phyloP scores from a whole-genome alignment of 2,888 invertebrate species.

The Molanna angustata region DNA sequence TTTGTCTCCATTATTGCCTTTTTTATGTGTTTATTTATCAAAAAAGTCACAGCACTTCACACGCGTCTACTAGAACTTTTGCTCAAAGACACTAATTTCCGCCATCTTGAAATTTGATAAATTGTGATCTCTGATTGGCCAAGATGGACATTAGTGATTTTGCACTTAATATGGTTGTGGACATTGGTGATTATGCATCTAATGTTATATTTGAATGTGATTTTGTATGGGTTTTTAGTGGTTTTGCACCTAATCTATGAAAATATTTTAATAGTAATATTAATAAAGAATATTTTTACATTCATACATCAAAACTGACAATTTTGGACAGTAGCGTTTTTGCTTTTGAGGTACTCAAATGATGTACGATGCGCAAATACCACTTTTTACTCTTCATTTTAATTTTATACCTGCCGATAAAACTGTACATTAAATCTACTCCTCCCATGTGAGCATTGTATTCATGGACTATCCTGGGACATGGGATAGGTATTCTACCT shows the following conservation, averaged over 20 bases:
- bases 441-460: constrained; percentile 35
- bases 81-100: not conserved
- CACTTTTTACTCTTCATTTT: constrained; percentile 33
- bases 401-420: constrained; percentile 28
- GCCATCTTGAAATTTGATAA: constrained; percentile 2
- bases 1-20: constrained; percentile 9
- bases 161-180: constrained; percentile 4
- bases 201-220: not conserved
- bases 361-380: constrained; percentile 32
- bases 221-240: not conserved
- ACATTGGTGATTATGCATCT: constrained; percentile 6
- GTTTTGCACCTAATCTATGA: constrained; percentile 21
- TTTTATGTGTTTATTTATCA: too few species aligned
- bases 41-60: too few species aligned
- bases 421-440: constrained; percentile 34
- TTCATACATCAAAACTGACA: too few species aligned
- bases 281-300: too few species aligned
- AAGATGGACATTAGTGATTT: constrained; percentile 7
- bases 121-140: constrained; percentile 6
- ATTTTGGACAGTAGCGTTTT: too few species aligned
- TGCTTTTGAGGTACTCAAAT: too few species aligned
- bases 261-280: too few species aligned
- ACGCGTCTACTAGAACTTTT: not conserved
- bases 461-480: constrained; percentile 28
- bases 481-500: constrained; percentile 22